phyloP scores from a whole-genome alignment of 23 tunicate genomes.

The Aplidium turbinatum region DNA sequence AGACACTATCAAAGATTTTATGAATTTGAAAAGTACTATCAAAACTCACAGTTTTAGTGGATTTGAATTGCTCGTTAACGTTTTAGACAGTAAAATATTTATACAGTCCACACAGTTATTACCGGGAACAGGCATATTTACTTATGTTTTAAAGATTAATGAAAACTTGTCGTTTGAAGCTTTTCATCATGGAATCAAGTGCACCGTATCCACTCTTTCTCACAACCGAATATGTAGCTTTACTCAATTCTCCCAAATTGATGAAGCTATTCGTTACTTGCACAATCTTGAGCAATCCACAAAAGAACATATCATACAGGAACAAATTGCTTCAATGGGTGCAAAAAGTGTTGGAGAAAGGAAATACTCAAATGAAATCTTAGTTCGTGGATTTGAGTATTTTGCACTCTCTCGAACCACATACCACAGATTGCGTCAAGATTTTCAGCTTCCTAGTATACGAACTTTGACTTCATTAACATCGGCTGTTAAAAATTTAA shows the following conservation, averaged over 20 bases:
- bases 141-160: not conserved
- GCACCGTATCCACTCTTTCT: not conserved
- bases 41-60: too few species aligned
- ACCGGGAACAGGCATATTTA: not conserved
- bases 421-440: not conserved
- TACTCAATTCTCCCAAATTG: not conserved
- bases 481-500: conserved; percentile 5
- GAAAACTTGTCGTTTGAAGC: conserved; percentile 4
- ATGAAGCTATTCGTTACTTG: not conserved
- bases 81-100: not conserved
- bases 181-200: not conserved
- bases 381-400: conserved; percentile 13
- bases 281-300: not conserved
- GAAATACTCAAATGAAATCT: not conserved
- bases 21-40: too few species aligned
- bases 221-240: not conserved
- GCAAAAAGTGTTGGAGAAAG: conserved; percentile 15
- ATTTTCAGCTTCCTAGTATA: conserved; percentile 11
- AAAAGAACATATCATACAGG: conserved; percentile 1
- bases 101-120: not conserved
- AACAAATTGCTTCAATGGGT: conserved; percentile 21
- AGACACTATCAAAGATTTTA: too few species aligned
- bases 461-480: conserved; percentile 10
- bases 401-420: conserved; percentile 26
- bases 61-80: too few species aligned